phyloP scores from a whole-genome alignment of 2,113 vertebrate genomes.

The Peromyscus maniculatus region DNA sequence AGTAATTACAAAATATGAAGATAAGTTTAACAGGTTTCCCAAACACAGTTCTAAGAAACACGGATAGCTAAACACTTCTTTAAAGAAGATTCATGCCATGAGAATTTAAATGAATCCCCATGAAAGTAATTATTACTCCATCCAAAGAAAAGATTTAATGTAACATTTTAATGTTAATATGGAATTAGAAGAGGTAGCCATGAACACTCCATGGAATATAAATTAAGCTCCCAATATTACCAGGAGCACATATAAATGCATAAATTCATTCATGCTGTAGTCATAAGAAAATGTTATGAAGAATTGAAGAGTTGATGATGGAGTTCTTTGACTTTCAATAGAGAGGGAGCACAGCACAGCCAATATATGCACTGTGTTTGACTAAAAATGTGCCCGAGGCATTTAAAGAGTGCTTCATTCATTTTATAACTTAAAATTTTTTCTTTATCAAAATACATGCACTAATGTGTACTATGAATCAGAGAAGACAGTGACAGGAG shows the following conservation, averaged over 20 bases:
- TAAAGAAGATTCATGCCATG: not conserved
- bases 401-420: not conserved
- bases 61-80: constrained; percentile 53
- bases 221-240: constrained; percentile 40
- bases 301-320: not conserved
- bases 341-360: not conserved
- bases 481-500: not conserved
- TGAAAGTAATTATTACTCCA: constrained; percentile 67
- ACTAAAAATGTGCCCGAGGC: not conserved
- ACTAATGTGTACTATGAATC: constrained; percentile 12
- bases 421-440: not conserved
- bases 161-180: constrained; percentile 54
- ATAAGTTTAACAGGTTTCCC: constrained; percentile 60
- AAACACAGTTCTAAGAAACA: not conserved
- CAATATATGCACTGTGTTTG: not conserved
- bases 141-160: constrained; percentile 27
- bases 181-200: constrained; percentile 34
- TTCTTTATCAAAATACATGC: not conserved
- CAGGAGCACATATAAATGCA: constrained; percentile 11
- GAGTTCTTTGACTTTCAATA: not conserved
- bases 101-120: not conserved
- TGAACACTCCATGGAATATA: not conserved
- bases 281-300: not conserved
- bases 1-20: constrained; percentile 44
- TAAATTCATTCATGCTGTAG: not conserved